Base-by-base conservation (phyloP, 2,888 invertebrate species). In the Agriotes lineatus region DNA sequence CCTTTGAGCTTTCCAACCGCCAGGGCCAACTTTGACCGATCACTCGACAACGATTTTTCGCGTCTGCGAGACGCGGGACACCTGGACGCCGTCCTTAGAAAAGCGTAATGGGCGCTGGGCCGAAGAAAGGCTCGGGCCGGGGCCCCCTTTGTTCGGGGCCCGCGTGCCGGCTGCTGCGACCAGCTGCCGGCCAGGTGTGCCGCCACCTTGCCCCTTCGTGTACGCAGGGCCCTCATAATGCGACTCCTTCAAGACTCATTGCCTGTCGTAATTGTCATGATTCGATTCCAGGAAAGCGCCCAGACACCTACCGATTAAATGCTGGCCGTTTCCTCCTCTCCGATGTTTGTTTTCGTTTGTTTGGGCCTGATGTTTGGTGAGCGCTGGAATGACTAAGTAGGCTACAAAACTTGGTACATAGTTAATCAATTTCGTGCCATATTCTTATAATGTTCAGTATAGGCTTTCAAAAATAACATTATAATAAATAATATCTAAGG, bases 181-280 rank as follows among this genome's bases (percentile, higher is more conserved):
- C 82, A 82, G 82, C 81, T 82, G 82, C 78, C 78, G 77, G 80
- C 82, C 82, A 82, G 82, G 82, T 82, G 82, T 81, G 77, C 77
- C 75, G 68, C 72, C 70, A 72, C 66, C 66, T 69, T 71, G 69
- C 71, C 69, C 68, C 70, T 72, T 67, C 61, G 42, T 60, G 56
- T 68, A 63, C 54, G 60, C 60, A 39, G 45, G 56, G 52, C 69
- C 69, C 65, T 69, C 60, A 69, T 64, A 64, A 64, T 57, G 35
- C 39, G 65, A 69, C 65, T 69, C 57, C 69, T 69, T 69, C 65
- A 64, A 69, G 69, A 68, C 57, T 61, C 63, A 54, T 44, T 61
- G 62, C 62, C 50, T 52, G 62, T 25, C 30, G 63, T 56, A 63
- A 63, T 63, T 63, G 54, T 56, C 56, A 56, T 25, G 63, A 63